These are phyloP conservation scores for Dryocosmus kuriphilus DNA, from an alignment of 2,888 invertebrate genomes.

Conservation along the genomic window DNA sequence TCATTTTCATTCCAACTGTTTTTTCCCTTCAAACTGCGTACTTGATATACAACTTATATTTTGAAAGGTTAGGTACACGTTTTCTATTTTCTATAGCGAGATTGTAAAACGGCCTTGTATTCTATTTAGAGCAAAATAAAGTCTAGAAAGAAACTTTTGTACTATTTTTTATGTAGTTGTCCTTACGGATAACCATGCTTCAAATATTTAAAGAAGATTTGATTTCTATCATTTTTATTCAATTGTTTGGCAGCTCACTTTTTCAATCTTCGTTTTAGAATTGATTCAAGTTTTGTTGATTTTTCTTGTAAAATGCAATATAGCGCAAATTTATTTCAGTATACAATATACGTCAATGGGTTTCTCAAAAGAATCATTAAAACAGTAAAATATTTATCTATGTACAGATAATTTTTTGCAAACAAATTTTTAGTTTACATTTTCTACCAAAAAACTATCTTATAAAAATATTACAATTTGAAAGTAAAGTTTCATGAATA, in stretches of 20 bases:
- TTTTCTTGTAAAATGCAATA: background rate
- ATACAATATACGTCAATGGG: no score
- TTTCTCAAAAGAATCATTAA: no score
- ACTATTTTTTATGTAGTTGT: slow-evolving; percentile 25
- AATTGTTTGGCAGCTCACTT: background rate
- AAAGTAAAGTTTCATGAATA: background rate
- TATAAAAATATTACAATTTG: no score
- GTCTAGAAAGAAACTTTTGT: slow-evolving; percentile 74
- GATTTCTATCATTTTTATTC: background rate
- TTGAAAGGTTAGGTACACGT: background rate
- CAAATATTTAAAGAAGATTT: background rate
- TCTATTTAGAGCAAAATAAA: slow-evolving; percentile 77
- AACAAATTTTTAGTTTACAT: no score
- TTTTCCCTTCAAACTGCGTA: background rate
- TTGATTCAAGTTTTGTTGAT: background rate
- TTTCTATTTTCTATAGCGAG: slow-evolving; percentile 9
- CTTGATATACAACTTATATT: background rate
- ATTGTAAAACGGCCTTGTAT: slow-evolving; percentile 76
- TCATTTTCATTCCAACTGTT: background rate
- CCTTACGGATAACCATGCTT: background rate
- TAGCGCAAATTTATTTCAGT: no score
- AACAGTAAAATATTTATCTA: no score
- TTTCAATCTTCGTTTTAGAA: background rate
- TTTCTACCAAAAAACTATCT: no score
- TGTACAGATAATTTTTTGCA: no score